Evolutionary conservation across 30 jellyfish, hydroid and myxozoan genomes (phyloP).

Genomic region (Aurelia coerulea): DNA sequence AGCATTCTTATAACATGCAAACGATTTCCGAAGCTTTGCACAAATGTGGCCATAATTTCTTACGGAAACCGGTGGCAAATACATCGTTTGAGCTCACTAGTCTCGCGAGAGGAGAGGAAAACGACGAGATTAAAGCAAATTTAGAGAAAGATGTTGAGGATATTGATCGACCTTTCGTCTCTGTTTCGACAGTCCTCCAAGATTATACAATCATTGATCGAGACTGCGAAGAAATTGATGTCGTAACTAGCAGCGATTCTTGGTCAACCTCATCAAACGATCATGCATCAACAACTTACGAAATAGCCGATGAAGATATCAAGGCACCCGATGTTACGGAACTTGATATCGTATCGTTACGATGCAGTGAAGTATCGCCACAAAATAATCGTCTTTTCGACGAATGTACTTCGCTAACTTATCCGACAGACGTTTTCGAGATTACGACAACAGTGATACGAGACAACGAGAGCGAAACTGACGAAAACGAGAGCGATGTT

Average conservation of each 20-base stretch:
- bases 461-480: slow-evolving; percentile 85
- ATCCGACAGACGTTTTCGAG: slow-evolving; percentile 84
- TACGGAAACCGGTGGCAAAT: slow-evolving; percentile 77
- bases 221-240: slow-evolving; percentile 79
- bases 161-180: slow-evolving; percentile 58
- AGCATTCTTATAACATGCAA: slow-evolving; percentile 73
- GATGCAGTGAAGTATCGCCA: slow-evolving; percentile 81
- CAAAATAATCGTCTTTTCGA: slow-evolving; percentile 46
- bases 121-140: neutral
- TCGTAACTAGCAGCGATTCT: neutral
- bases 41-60: slow-evolving; percentile 62
- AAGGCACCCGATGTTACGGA: slow-evolving; percentile 43
- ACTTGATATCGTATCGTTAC: slow-evolving; percentile 80
- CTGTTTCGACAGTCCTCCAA: slow-evolving; percentile 73
- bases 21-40: slow-evolving; percentile 82
- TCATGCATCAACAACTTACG: slow-evolving; percentile 24
- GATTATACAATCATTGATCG: slow-evolving; percentile 72
- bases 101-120: neutral
- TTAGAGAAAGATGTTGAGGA: slow-evolving; percentile 9
- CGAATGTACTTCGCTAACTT: slow-evolving; percentile 58
- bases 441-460: slow-evolving; percentile 79
- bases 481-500: slow-evolving; percentile 76
- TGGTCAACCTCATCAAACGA: neutral
- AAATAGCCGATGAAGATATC: slow-evolving; percentile 12
- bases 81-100: slow-evolving; percentile 71